Evolutionary conservation across 2,888 invertebrate species (phyloP).

Genomic region (Ctenicera cuprea): DNA sequence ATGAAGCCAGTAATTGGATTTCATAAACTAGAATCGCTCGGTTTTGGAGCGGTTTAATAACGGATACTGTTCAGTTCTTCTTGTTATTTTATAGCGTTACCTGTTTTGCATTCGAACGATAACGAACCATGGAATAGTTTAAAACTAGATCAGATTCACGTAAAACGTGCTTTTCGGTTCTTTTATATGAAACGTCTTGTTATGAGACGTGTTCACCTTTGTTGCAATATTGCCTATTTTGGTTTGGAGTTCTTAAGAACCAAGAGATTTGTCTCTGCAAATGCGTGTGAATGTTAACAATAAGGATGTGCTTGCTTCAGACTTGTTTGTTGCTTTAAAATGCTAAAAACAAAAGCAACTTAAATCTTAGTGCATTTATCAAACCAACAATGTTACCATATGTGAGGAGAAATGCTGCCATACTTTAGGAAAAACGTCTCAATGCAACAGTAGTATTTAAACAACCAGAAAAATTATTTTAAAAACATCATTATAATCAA

Average conservation of each 20-base stretch:
- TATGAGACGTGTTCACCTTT: slow-evolving; percentile 61
- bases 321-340: not conserved
- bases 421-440: too few species aligned
- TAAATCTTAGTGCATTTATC: too few species aligned
- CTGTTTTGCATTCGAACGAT: slow-evolving; percentile 46
- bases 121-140: slow-evolving; percentile 42
- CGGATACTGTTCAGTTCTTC: slow-evolving; percentile 3
- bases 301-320: not conserved
- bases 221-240: slow-evolving; percentile 36
- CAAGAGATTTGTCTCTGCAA: not conserved
- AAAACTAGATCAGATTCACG: slow-evolving; percentile 63
- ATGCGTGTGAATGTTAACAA: slow-evolving; percentile 14
- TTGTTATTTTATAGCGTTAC: slow-evolving; percentile 17
- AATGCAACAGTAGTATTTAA: too few species aligned
- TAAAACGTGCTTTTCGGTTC: slow-evolving; percentile 58
- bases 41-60: slow-evolving; percentile 4
- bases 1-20: slow-evolving; percentile 31
- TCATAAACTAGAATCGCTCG: slow-evolving; percentile 4
- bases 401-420: too few species aligned
- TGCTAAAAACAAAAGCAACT: not conserved
- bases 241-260: not conserved
- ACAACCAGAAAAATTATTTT: too few species aligned
- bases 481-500: too few species aligned
- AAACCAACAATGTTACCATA: too few species aligned
- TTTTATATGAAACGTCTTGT: slow-evolving; percentile 42